Base-by-base conservation (phyloP, 1,140 invertebrate genomes). In the Drosophila parabipectinata region DNA sequence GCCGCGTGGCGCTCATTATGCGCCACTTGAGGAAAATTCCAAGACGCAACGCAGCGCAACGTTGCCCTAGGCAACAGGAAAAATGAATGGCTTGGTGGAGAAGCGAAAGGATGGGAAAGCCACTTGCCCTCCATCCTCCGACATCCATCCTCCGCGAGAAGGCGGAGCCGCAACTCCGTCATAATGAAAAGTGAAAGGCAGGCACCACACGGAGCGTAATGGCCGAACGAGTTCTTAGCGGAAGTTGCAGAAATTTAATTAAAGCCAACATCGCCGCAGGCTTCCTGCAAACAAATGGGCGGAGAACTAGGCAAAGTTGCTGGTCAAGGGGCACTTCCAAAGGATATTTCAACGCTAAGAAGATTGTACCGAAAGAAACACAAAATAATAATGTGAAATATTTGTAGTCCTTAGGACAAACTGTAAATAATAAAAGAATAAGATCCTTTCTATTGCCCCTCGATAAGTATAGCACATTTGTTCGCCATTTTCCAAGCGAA, bases 1-100 rank as follows among this genome's bases (percentile, higher is more conserved):
- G 83, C 83, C 83, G 82, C 83, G 83, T 88, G 83, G 71, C 82
- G 75, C 82, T 87, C 83, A 87, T 87, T 87, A 87, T 87, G 83
- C 83, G 66, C 55, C 83, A 88, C 82, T 87, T 76, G 79, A 88
- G 75, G 53, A 52, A 74, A 75, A 74, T 87, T 77, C 62, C 61
- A 45, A 53, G 60, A 34, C 63, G 63, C 59, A 67, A 32, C 4
- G 34, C 34, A 37, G 34, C 34, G 10, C 34, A 37, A 10, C 34
- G 12, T 37, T 12, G 63, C 60, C 47, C 52, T 34, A 26, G 63
- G 37, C 60, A 67, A 63, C 47, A 54, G 50, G 41, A 58, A 45
- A 58, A 51, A 50, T 53, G 51, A 62, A 66, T 56, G 15, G 44
- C 4, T 6, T 44, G 41, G 41, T 6, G 6, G 1, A 26, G 41